Percentiles rank a stretch among this genome's conserved stretches.
These are phyloP conservation scores for Lytechinus pictus DNA, from an alignment of 35 echinoderm and acorn worm species.

Conservation along the genomic window DNA sequence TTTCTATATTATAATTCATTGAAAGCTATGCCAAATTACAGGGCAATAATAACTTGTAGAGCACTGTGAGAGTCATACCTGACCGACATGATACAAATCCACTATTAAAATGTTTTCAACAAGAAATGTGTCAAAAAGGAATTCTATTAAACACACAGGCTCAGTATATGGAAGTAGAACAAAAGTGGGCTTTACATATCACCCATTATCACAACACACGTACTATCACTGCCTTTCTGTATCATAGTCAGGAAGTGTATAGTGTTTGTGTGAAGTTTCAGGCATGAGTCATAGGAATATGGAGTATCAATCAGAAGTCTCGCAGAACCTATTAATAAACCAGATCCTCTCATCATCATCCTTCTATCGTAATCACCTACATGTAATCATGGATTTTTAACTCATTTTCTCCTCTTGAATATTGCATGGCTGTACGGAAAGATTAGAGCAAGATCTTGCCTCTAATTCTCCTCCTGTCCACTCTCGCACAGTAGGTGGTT, in stretches of 20 bases:
- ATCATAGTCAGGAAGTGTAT: background rate
- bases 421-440: background rate
- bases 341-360: background rate
- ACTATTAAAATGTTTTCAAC: too few relatives aligned
- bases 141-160: background rate
- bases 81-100: too few relatives aligned
- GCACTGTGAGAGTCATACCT: too few relatives aligned
- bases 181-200: background rate
- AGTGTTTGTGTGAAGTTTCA: constrained; percentile 23
- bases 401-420: background rate
- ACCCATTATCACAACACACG: background rate
- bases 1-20: too few relatives aligned
- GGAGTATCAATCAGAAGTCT: constrained; percentile 13
- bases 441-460: background rate
- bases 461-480: background rate
- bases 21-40: too few relatives aligned
- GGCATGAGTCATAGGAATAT: constrained; percentile 16
- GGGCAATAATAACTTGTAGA: too few relatives aligned
- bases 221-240: background rate
- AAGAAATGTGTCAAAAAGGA: background rate
- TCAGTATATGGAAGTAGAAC: background rate
- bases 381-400: background rate
- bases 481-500: background rate
- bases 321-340: constrained; percentile 20
- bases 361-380: background rate